Conservation (phyloP, 1,140 invertebrate genomes). For the Bacillus rossius region DNA sequence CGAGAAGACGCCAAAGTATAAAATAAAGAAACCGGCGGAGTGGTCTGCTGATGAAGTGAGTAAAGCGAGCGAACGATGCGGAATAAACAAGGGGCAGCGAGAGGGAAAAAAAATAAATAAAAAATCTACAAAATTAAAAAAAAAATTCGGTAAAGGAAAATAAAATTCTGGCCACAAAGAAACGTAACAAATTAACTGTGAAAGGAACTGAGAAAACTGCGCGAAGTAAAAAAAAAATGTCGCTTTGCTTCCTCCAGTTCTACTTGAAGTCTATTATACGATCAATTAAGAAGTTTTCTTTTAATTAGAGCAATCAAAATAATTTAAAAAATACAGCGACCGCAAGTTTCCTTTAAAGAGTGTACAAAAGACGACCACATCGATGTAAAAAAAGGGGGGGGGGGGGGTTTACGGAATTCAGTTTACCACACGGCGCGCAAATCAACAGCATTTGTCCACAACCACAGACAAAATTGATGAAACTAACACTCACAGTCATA, state of each 20-base stretch:
- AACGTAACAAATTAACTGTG: conserved; percentile 8
- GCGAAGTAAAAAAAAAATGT: not conserved
- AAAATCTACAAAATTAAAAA: too few species aligned
- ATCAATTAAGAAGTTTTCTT: conserved; percentile 7
- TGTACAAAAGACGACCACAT: too few species aligned
- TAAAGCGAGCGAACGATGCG: conserved; percentile 5
- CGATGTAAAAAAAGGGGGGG: too few species aligned
- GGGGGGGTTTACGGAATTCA: too few species aligned
- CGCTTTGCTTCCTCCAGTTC: not conserved
- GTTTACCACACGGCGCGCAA: too few species aligned
- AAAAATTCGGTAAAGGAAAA: not conserved
- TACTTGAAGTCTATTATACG: conserved; percentile 1
- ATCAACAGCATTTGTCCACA: too few species aligned
- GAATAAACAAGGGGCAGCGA: conserved; percentile 3
- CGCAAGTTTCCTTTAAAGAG: too few species aligned
- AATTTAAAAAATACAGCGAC: too few species aligned
- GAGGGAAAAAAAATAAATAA: not conserved
- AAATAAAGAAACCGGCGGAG: conserved; percentile 1
- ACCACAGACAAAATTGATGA: too few species aligned
- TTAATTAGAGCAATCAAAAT: not conserved
- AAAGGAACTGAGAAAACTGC: not conserved
- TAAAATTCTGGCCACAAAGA: conserved; percentile 4
- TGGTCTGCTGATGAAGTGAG: conserved; percentile 11
- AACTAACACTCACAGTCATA: too few species aligned
- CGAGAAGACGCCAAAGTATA: too few species aligned